Evolutionary conservation across 2,797 vertebrate genomes (phyloP), one percentile per base, ranked within the genome.

Genomic region (Anguilla megastoma): DNA sequence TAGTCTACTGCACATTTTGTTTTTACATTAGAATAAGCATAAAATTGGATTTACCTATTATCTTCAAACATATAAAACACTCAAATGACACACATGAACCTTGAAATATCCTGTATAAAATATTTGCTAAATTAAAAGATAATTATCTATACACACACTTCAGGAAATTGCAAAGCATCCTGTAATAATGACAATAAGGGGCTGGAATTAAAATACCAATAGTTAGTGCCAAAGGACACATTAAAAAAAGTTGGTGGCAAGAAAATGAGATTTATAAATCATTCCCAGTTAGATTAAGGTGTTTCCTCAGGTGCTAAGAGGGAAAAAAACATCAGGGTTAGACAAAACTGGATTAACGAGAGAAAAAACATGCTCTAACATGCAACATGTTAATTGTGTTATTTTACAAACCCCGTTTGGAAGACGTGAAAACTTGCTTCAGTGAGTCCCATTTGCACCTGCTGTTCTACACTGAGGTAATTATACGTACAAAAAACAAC

Each of bases 231-330:
- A 87, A 56, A 87, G 69, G 79, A 87, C 33, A 21, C 21, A 87
- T 87, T 79, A 76, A 79, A 80, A 36, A 80, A 36, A 80, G 36
- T 24, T 18, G n/a, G 18, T 12, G 33, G 30, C 1, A 85, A n/a
- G 45, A 50, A 24, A 48, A 82, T 21, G 21, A 85, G 12, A 85
- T 66, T 66, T 48, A 21, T n/a, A 41, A 54, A 85, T 87, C 14
- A 71, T 66, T 89, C 50, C 52, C 52, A 74, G 82, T 76, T 79
- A 76, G 52, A 82, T 85, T 10, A 86, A 82, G 74, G 74, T 80
- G 21, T 83, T 24, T 87, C 41, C 63, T 84, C 88, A 89, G 58
- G 56, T 60, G 88, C 86, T 87, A 76, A 87, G 69, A 84, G 80
- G 80, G 41, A 66, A n/a, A 89, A 71, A 85, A 52, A 52, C 7